Base-by-base conservation (phyloP, 2,888 invertebrate species). In the Hypolimnas misippus region DNA sequence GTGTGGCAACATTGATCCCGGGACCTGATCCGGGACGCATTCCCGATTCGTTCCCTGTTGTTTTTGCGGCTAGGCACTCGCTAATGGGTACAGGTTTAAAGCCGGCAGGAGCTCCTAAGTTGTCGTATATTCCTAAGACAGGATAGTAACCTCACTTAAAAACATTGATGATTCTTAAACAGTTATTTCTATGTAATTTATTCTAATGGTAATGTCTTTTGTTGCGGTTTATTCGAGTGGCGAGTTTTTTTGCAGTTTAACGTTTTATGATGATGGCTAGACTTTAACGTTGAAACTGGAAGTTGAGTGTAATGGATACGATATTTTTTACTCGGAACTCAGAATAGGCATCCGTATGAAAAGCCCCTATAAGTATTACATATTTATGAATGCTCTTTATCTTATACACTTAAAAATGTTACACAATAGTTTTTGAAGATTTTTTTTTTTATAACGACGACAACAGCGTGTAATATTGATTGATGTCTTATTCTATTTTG, bases 21-120 rank as follows among this genome's bases (percentile, higher is more conserved):
- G 71, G 78, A 80, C 70, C 73, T 70, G 81, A 84, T 87, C 82
- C 79, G 79, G 87, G 84, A 82, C 84, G 85, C 91, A 92, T 92
- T 91, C 91, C 87, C 84, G 91, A 92, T 92, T 91, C 90, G 91
- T 90, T 92, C 90, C 90, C 88, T 83, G 89, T 87, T 85, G 89
- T 92, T 92, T 91, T 92, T 92, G 90, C 87, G 77, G 79, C 83
- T 83, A 86, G 88, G 82, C 76, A 77, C 86, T 89, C 84, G 76
- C 86, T 92, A 92, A 92, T 91, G 84, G 88, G 81, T 86, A 91
- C 91, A 76, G 89, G 91, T 92, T 91, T 88, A 73, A 72, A 76
- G 78, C 72, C 74, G 74, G 73, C 68, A 70, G 71, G 62, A 69
- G 66, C 70, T 65, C 62, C 64, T 31, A 54, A 62, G 42, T 51